phyloP scores from a whole-genome alignment of 2,888 invertebrate species.

The Mesorhabditis belari region DNA sequence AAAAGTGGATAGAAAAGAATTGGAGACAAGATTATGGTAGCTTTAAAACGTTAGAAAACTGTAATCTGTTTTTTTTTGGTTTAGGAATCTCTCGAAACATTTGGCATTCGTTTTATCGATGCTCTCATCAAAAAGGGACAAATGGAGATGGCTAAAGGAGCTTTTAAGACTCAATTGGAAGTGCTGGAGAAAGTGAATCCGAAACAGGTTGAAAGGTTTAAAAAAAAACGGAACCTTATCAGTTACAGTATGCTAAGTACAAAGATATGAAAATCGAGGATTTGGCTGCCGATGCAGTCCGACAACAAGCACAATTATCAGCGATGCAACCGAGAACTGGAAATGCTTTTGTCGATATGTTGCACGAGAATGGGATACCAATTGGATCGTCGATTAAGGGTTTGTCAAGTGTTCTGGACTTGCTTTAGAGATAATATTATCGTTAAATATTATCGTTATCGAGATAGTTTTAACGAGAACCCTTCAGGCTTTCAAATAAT shows the following conservation, averaged over 20 bases:
- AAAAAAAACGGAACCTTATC: too few species aligned
- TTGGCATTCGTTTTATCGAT: slow-evolving; percentile 21
- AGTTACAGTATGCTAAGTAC: slow-evolving; percentile 36
- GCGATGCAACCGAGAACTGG: slow-evolving; percentile 34
- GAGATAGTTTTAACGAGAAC: too few species aligned
- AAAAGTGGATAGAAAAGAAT: too few species aligned
- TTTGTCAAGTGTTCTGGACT: neutral
- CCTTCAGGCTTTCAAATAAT: too few species aligned
- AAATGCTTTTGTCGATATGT: slow-evolving; percentile 43
- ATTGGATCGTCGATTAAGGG: slow-evolving; percentile 26
- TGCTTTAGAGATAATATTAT: neutral
- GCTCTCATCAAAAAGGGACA: slow-evolving; percentile 46
- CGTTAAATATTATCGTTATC: too few species aligned
- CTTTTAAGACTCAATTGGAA: slow-evolving; percentile 43
- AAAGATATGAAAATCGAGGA: slow-evolving; percentile 38
- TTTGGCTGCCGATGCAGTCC: slow-evolving; percentile 42
- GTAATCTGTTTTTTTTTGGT: neutral
- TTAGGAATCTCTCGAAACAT: neutral
- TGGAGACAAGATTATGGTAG: too few species aligned
- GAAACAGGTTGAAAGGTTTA: too few species aligned
- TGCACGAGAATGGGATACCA: slow-evolving; percentile 46
- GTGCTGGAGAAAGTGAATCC: slow-evolving; percentile 44
- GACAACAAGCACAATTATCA: slow-evolving; percentile 35
- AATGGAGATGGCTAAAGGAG: slow-evolving; percentile 47
- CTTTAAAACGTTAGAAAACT: too few species aligned